phyloP scores from a whole-genome alignment of 1,140 invertebrate genomes.

The Bombyx mandarina region DNA sequence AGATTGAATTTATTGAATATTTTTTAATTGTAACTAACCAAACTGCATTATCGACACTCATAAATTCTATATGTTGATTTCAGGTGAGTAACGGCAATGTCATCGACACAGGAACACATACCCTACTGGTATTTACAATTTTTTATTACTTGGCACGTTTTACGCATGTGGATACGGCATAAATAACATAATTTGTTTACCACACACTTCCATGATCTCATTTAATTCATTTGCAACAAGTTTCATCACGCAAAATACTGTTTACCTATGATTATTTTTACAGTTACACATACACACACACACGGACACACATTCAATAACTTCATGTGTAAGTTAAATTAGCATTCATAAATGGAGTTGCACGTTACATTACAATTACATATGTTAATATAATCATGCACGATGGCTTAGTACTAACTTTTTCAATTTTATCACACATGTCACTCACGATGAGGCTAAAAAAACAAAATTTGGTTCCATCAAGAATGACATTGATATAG shows the following conservation, averaged over 20 bases:
- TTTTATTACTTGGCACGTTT: constrained; percentile 34
- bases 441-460: constrained; percentile 1
- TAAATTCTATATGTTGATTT: constrained; percentile 21
- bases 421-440: constrained; percentile 11
- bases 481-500: constrained; percentile 21
- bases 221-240: constrained; percentile 2
- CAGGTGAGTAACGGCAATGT: constrained; percentile 71
- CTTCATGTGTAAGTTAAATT: neutral
- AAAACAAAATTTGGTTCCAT: constrained; percentile 17
- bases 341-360: neutral
- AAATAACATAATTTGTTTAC: constrained; percentile 11
- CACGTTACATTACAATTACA: constrained; percentile 5
- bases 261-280: too few relatives aligned
- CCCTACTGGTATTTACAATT: constrained; percentile 61
- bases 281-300: too few relatives aligned
- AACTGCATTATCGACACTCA: neutral
- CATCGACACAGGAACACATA: constrained; percentile 66
- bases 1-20: neutral
- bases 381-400: constrained; percentile 5
- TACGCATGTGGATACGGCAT: constrained; percentile 24
- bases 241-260: too few relatives aligned
- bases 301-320: neutral
- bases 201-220: constrained; percentile 17
- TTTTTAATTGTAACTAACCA: neutral
- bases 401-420: constrained; percentile 13